phyloP scores from a whole-genome alignment of 2,113 vertebrate genomes.

The Rafetus swinhoei region DNA sequence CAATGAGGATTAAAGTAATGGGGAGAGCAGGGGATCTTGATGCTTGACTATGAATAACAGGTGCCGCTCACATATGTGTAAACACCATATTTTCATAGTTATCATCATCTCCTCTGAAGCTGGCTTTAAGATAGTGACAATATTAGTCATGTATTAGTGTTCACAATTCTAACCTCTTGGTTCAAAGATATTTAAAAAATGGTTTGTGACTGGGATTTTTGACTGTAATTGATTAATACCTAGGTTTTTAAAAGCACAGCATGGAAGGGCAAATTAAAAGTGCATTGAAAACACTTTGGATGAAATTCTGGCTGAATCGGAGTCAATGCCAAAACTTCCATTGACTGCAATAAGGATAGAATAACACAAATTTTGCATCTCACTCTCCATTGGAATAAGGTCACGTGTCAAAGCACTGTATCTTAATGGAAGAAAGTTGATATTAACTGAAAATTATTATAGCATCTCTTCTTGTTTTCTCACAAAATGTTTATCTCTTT shows the following conservation, averaged over 20 bases:
- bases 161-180: neutral
- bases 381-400: neutral
- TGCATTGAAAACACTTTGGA: neutral
- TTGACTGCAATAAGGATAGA: neutral
- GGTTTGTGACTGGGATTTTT: neutral
- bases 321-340: neutral
- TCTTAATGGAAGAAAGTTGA: neutral
- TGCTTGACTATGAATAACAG: neutral
- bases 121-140: neutral
- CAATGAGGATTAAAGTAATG: neutral
- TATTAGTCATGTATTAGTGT: neutral
- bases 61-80: neutral
- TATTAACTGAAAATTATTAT: neutral
- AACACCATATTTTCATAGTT: neutral
- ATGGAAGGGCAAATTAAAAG: neutral
- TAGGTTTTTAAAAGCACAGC: neutral
- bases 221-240: neutral
- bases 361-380: neutral
- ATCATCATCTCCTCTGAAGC: neutral
- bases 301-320: neutral
- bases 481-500: neutral
- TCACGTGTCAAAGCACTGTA: neutral
- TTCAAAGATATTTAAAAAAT: neutral
- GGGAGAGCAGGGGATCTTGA: neutral
- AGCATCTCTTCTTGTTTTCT: neutral